These are phyloP conservation scores for Anser cygnoides DNA, from an alignment of 2,113 vertebrate genomes.

Conservation along the genomic window DNA sequence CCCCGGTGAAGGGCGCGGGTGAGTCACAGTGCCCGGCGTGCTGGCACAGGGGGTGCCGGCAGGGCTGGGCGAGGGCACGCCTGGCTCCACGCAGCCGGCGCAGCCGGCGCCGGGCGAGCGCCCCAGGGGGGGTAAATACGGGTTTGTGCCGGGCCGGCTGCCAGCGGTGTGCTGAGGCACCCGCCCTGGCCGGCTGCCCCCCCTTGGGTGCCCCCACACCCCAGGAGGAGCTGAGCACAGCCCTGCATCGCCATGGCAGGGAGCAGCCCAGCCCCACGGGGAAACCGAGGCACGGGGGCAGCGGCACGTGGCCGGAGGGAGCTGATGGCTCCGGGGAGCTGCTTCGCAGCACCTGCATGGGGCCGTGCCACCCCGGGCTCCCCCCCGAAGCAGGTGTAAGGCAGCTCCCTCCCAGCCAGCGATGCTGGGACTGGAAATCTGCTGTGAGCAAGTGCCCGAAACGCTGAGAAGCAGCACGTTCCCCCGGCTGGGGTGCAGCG, in stretches of 20 bases:
- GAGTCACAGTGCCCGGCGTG: not conserved
- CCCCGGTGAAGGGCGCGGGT: not conserved
- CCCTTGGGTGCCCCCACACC: not conserved
- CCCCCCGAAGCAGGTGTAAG: not conserved
- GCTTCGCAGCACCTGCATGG: rapidly evolving
- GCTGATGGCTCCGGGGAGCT: not conserved
- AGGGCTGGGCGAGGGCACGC: not conserved
- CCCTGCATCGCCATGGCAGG: rapidly evolving
- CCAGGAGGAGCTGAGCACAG: not conserved
- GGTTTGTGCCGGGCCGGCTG: not conserved
- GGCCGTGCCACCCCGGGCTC: rapidly evolving
- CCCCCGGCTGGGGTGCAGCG: rapidly evolving
- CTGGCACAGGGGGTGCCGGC: not conserved
- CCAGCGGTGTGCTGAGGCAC: not conserved
- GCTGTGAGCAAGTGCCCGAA: not conserved
- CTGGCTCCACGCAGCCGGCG: not conserved
- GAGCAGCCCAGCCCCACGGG: not conserved
- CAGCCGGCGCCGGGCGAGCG: not conserved
- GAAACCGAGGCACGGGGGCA: not conserved
- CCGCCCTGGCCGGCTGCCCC: not conserved
- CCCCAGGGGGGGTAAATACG: not conserved
- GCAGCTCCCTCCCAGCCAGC: not conserved
- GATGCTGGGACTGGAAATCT: not conserved
- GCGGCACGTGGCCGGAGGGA: rapidly evolving
- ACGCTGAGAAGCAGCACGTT: not conserved